phyloP scores from a whole-genome alignment of 2,113 vertebrate species.

The Dolichotis patagonum region DNA sequence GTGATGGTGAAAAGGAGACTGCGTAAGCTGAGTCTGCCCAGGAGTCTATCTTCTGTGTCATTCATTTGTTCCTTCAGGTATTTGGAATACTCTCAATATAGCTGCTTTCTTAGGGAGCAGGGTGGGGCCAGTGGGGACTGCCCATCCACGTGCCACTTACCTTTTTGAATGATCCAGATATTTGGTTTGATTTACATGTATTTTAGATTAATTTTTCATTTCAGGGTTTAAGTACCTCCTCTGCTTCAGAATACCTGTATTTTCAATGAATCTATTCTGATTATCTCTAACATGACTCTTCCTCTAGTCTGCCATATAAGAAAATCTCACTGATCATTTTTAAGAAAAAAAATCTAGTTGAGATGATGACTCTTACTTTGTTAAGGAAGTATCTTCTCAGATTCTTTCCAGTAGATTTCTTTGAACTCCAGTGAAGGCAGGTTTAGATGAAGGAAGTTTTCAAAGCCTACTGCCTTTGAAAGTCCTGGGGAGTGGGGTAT shows the following conservation, averaged over 20 bases:
- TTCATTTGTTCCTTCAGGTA: background rate
- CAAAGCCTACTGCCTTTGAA: constrained; percentile 26
- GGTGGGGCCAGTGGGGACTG: no score
- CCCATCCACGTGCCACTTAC: no score
- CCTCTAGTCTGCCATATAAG: background rate
- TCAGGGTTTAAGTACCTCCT: background rate
- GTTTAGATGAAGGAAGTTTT: constrained; percentile 38
- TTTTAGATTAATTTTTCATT: background rate
- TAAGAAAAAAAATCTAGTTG: constrained; percentile 31
- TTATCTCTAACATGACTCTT: background rate
- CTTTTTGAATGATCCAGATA: background rate
- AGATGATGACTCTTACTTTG: constrained; percentile 6
- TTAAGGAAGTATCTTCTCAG: constrained; percentile 38
- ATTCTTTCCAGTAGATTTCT: background rate
- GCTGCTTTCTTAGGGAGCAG: no score
- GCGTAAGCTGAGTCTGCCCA: background rate
- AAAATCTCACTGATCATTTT: background rate
- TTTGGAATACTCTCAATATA: background rate
- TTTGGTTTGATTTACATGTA: background rate
- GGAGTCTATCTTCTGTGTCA: background rate
- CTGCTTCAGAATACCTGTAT: background rate
- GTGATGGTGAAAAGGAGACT: background rate
- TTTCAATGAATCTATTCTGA: background rate
- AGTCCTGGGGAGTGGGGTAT: background rate
- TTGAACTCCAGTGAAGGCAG: constrained; percentile 40